Conservation (phyloP, 1,140 invertebrate genomes). For the Hermatobates lingyangjiaoensis region DNA sequence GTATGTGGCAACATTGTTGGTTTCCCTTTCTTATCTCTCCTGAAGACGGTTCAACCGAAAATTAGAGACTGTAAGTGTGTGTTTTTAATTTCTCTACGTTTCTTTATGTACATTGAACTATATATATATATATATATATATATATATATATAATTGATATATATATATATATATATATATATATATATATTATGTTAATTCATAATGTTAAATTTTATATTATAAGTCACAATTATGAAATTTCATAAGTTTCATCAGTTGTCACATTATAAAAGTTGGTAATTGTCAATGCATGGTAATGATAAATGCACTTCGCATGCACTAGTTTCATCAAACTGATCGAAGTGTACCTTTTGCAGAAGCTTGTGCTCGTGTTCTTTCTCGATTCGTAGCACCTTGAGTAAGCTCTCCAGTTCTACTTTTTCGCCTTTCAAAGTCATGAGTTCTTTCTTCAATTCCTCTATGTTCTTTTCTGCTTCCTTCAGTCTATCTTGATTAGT, state of each 20-base stretch:
- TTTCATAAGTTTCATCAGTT: too few species aligned
- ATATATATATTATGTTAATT: conserved; percentile 5
- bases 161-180: too few species aligned
- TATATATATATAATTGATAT: too few species aligned
- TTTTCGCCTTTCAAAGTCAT: conserved; percentile 26
- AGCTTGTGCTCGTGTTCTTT: conserved; percentile 28
- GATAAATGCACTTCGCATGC: neutral
- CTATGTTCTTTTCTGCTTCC: conserved; percentile 18
- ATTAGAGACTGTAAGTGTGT: too few species aligned
- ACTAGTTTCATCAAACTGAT: neutral
- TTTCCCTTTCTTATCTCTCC: too few species aligned
- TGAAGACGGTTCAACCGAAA: too few species aligned
- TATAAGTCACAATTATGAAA: neutral
- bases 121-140: too few species aligned
- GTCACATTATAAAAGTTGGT: too few species aligned
- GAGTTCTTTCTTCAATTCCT: conserved; percentile 27
- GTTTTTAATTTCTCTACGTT: too few species aligned
- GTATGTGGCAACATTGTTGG: too few species aligned
- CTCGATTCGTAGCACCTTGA: conserved; percentile 20
- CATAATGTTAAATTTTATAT: neutral
- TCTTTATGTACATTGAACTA: too few species aligned
- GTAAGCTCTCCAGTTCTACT: conserved; percentile 19
- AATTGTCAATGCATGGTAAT: too few species aligned
- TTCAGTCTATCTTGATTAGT: neutral
- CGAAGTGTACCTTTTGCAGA: conserved; percentile 24